Evolutionary conservation across 2,888 invertebrate species (phyloP), one percentile per base, ranked within the genome.

Genomic region (Melinaea marsaeus): DNA sequence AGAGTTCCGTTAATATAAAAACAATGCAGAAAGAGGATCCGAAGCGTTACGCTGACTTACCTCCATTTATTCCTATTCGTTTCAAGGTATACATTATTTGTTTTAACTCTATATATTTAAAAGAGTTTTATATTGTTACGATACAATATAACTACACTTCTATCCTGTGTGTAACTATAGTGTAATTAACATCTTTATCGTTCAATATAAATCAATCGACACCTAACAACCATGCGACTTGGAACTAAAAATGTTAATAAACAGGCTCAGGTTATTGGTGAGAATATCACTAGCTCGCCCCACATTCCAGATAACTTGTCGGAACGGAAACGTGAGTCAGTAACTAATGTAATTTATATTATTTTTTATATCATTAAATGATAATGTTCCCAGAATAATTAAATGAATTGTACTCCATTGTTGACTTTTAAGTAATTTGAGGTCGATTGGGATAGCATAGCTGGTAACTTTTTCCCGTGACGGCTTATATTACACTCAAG

Each of bases 391-490:
- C 73, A 71, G 69, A 60, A 59, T 70, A 72, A 66, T 69, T 71
- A 64, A 57, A 35, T 70, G 64, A 70, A 63, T 62, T 42, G 62
- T 57, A 54, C 46, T 55, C 64, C 58, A 65, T 66, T 65, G 65
- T 64, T 56, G 34, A 35, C 22, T 62, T 33, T 63, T 55, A 65
- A 47, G 55, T 60, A 76, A 77, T 78, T 79, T 75, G 67, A 75
- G 68, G 72, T 75, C 75, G 69, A 78, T 79, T 75, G 69, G 73
- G 75, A 74, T 73, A 69, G 72, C 85, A 88, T 90, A 82, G 71
- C 88, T 79, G 72, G 73, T 72, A 84, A 74, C 79, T 77, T 79
- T 79, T 84, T 90, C 90, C 90, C 90, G 86, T 90, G 89, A 90
- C 88, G 88, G 78, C 59, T 59, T 59, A 51, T 32, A 11, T 60